These are phyloP conservation scores for Scylla paramamosain DNA, from an alignment of 1,140 invertebrate genomes.

Conservation along the genomic window DNA sequence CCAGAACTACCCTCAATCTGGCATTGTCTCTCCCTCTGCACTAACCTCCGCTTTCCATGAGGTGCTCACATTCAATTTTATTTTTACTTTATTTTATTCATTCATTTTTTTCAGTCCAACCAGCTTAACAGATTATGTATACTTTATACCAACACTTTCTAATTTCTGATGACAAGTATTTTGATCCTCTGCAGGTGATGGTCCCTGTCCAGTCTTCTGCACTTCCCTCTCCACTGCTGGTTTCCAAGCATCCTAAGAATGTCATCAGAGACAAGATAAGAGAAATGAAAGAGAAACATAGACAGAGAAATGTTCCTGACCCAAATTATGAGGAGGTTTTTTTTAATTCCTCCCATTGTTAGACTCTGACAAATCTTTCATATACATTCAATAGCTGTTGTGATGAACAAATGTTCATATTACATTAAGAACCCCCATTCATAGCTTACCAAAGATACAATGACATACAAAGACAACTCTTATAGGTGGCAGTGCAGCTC, in stretches of 20 bases:
- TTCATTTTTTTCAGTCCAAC: too few species aligned
- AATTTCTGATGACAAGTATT: too few species aligned
- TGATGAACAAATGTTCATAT: not conserved
- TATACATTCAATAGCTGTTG: too few species aligned
- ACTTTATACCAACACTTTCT: too few species aligned
- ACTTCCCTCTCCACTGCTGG: not conserved
- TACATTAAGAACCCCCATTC: not conserved
- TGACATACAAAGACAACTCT: not conserved
- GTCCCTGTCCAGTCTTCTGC: not conserved
- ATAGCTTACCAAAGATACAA: too few species aligned
- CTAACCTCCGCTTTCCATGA: not conserved
- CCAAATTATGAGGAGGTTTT: not conserved
- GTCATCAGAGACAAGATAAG: not conserved
- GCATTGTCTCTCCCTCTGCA: not conserved
- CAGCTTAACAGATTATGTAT: too few species aligned
- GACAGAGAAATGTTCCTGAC: not conserved
- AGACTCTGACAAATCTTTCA: too few species aligned
- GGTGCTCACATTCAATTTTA: too few species aligned
- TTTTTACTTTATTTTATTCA: too few species aligned
- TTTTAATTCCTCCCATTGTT: too few species aligned
- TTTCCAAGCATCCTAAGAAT: not conserved
- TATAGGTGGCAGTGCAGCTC: not conserved
- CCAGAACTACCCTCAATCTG: not conserved
- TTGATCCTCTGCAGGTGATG: not conserved
- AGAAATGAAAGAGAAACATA: not conserved